These are phyloP conservation scores for Oreohelix idahoensis DNA, from an alignment of 1,140 invertebrate genomes.

Conservation along the genomic window DNA sequence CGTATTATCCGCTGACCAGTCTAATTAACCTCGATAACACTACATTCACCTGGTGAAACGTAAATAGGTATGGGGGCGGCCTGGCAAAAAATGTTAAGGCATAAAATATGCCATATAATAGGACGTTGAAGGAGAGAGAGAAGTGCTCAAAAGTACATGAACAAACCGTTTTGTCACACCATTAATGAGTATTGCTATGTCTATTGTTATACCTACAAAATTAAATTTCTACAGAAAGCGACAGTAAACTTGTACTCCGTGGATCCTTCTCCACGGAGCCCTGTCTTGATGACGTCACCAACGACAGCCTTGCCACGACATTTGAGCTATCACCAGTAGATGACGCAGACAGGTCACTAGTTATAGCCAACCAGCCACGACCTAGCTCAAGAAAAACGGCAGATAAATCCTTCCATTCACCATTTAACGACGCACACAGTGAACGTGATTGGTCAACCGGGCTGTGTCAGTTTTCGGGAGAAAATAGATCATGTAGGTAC, in stretches of 20 bases:
- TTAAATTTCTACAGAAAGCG: slow-evolving; percentile 27
- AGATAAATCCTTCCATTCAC: slow-evolving; percentile 33
- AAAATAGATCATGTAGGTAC: not conserved
- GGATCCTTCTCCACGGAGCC: slow-evolving; percentile 6
- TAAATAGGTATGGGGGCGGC: no score
- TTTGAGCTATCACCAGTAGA: not conserved
- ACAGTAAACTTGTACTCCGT: slow-evolving; percentile 14
- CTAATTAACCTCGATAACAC: no score
- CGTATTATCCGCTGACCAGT: no score
- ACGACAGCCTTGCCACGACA: not conserved
- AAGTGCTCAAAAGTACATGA: no score
- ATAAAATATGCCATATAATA: no score
- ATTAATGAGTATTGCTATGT: no score
- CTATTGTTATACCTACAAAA: no score
- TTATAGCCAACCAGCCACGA: slow-evolving; percentile 26
- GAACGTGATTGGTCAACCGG: slow-evolving; percentile 54
- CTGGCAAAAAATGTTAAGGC: no score
- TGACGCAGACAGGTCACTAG: slow-evolving; percentile 23
- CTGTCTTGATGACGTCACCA: not conserved
- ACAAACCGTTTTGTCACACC: no score
- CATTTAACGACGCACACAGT: slow-evolving; percentile 54
- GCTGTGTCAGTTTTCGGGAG: slow-evolving; percentile 42
- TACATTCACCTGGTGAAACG: no score
- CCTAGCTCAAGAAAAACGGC: slow-evolving; percentile 18
- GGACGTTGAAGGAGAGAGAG: no score